A percentile compares a stretch with the other conserved stretches of the same genome.
Conservation (phyloP, 2,888 invertebrate genomes). For the Mimas tiliae region DNA sequence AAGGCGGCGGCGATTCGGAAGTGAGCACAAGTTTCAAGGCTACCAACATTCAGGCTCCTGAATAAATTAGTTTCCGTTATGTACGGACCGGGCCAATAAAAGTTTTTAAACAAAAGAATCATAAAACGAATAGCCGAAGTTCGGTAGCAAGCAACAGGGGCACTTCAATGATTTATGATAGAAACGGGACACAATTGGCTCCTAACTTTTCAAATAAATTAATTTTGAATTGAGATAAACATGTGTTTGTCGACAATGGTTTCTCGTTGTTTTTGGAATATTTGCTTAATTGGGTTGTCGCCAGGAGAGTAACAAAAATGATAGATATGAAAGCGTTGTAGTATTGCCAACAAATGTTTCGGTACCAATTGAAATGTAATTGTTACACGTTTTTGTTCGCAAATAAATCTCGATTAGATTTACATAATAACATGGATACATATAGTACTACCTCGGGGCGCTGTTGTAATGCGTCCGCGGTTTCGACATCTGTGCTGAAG, state of each 20-base stretch:
- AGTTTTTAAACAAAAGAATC: constrained; percentile 84
- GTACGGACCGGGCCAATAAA: constrained; percentile 77
- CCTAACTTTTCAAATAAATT: constrained; percentile 78
- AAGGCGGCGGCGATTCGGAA: constrained; percentile 63
- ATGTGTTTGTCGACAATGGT: constrained; percentile 53
- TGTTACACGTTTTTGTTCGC: not conserved
- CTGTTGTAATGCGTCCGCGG: too few species aligned
- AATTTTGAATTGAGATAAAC: constrained; percentile 72
- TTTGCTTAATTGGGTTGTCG: constrained; percentile 27
- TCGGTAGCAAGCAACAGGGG: constrained; percentile 78
- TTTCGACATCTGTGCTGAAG: too few species aligned
- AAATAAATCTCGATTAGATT: not conserved
- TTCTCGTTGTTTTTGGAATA: constrained; percentile 17
- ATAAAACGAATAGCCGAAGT: constrained; percentile 77
- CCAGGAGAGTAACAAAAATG: constrained; percentile 24
- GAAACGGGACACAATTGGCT: constrained; percentile 73
- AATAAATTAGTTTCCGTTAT: constrained; percentile 82
- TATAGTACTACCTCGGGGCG: too few species aligned
- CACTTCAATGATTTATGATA: constrained; percentile 77
- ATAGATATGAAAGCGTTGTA: not conserved
- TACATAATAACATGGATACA: not conserved
- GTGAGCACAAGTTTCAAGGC: constrained; percentile 72
- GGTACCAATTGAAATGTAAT: not conserved
- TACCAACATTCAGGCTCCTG: constrained; percentile 66
- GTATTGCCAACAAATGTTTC: not conserved